A percentile compares a stretch with the other conserved stretches of the same genome.
phyloP scores from a whole-genome alignment of 2,888 invertebrate genomes.

The Pyrochroa serraticornis region DNA sequence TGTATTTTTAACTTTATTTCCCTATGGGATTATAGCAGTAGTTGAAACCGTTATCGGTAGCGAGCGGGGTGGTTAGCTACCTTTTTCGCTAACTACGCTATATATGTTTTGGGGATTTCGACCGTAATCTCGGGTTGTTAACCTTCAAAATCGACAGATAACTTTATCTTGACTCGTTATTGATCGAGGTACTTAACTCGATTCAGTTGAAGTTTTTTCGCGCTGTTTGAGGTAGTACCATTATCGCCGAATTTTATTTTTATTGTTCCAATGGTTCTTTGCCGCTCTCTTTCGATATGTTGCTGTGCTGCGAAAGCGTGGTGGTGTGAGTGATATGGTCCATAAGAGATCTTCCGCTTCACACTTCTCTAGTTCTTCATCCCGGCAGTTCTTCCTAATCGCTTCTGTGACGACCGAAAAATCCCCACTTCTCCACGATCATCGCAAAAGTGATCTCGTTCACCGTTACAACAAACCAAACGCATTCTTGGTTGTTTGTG shows the following conservation, averaged over 20 bases:
- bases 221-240: constrained; percentile 6
- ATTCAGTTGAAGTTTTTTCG: not conserved
- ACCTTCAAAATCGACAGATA: constrained; percentile 13
- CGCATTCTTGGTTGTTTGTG: constrained; percentile 5
- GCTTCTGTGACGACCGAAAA: not conserved
- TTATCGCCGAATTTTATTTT: not conserved
- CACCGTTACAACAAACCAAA: constrained; percentile 36
- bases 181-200: not conserved
- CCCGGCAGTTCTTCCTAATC: not conserved
- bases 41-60: not conserved
- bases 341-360: constrained; percentile 46
- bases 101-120: not conserved
- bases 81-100: not conserved
- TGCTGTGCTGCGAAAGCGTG: constrained; percentile 33
- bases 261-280: constrained; percentile 6
- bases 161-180: constrained; percentile 8
- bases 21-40: not conserved
- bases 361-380: constrained; percentile 46
- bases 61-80: not conserved
- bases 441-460: constrained; percentile 35
- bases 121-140: constrained; percentile 9
- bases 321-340: constrained; percentile 48
- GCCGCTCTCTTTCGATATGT: not conserved
- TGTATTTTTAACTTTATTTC: constrained; percentile 25
- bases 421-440: constrained; percentile 1